A percentile compares a stretch with the other conserved stretches of the same genome.
Evolutionary conservation across 2,888 invertebrate species (phyloP).

Genomic region (Hypercompe scribonia): DNA sequence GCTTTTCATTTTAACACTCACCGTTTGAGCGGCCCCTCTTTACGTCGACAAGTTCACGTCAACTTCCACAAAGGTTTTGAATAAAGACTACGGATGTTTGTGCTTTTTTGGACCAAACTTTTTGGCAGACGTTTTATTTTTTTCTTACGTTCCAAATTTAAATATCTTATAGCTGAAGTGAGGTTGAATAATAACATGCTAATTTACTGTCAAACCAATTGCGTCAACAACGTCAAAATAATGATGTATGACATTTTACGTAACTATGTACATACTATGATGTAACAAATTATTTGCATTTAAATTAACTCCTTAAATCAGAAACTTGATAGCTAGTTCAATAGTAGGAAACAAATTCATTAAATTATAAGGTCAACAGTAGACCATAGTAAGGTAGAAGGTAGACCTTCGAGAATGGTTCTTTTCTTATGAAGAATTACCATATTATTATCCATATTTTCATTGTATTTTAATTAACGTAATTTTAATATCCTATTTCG

Average conservation of each 20-base stretch:
- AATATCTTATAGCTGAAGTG: not conserved
- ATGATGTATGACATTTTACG: not conserved
- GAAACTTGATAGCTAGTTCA: too few species aligned
- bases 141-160: conserved; percentile 49
- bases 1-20: conserved; percentile 70
- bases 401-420: too few species aligned
- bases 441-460: too few species aligned
- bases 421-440: too few species aligned
- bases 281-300: not conserved
- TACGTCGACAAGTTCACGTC: conserved; percentile 54
- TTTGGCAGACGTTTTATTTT: conserved; percentile 53
- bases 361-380: too few species aligned
- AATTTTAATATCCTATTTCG: too few species aligned
- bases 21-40: conserved; percentile 56
- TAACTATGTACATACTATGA: not conserved
- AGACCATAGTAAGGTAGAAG: too few species aligned
- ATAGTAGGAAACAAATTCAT: too few species aligned
- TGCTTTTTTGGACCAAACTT: conserved; percentile 64
- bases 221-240: not conserved
- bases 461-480: too few species aligned
- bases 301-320: not conserved
- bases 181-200: not conserved
- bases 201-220: not conserved
- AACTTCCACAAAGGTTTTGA: conserved; percentile 72
- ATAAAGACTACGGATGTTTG: conserved; percentile 68